These are phyloP conservation scores for Furnarius figulus DNA, from an alignment of 2,113 vertebrate species.

Conservation along the genomic window DNA sequence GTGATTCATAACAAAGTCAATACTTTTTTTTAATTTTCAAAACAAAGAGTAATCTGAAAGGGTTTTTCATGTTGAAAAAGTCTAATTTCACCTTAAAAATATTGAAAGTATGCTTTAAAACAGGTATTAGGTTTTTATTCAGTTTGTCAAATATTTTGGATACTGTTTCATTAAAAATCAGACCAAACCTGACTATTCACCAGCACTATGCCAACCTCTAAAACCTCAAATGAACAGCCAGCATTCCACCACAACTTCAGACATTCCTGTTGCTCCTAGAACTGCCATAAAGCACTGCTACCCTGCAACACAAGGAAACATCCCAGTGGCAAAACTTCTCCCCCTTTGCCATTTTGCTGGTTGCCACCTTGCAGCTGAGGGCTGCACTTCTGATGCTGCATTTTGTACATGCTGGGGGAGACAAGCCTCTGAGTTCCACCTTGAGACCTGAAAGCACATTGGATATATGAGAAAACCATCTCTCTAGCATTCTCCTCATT, in stretches of 20 bases:
- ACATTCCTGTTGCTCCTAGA: not conserved
- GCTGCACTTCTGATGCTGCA: not conserved
- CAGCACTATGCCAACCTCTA: not conserved
- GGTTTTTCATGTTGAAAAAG: not conserved
- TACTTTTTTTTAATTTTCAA: not conserved
- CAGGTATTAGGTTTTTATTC: not conserved
- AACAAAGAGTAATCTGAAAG: not conserved
- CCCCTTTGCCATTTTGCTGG: not conserved
- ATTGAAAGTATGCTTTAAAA: not conserved
- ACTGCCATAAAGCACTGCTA: not conserved
- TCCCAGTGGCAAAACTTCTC: not conserved
- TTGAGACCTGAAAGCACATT: not conserved
- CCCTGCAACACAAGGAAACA: accelerated
- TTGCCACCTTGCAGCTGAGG: not conserved
- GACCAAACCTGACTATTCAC: not conserved
- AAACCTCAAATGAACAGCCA: not conserved
- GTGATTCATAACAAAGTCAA: not conserved
- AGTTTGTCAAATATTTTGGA: not conserved
- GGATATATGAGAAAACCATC: not conserved
- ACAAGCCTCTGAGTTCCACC: not conserved
- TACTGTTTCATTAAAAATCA: not conserved
- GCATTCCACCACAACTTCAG: not conserved
- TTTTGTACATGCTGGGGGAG: not conserved
- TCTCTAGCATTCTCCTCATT: not conserved
- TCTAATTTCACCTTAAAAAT: not conserved